Evolutionary conservation across 2,797 vertebrate species (phyloP), one percentile per base, ranked within the genome.

Genomic region (Sebastes hubbsi): DNA sequence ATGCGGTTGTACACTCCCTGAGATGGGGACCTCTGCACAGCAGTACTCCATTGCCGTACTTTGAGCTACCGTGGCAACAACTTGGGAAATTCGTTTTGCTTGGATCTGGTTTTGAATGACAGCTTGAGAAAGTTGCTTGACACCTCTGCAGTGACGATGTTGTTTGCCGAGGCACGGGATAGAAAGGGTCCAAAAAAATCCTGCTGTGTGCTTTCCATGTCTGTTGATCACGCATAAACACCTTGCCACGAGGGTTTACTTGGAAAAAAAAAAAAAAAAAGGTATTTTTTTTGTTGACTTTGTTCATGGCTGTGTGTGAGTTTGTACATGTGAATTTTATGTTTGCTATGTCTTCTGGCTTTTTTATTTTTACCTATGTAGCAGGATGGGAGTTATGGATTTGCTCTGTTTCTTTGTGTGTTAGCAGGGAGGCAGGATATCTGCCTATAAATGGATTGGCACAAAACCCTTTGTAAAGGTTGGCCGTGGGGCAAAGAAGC

Each of bases 91-190:
- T 83, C 59, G 6, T 83, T 83, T 77, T 36, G 64, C 87, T 86
- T 88, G 68, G 80, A 89, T 82, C 73, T 70, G 76, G 54, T 29
- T 81, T 84, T 86, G 82, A 94, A 72, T 84, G 90, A 88, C 84
- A 24, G 72, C 71, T 84, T 64, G 81, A 82, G 76, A 77, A 87
- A 81, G 54, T 79, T 55, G 52, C 78, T 49, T 87, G 84, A 85
- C 89, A 89, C 81, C 72, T 85, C 82, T 80, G 77, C 38, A 24
- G 61, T 63, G 38, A 80, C 32, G 6, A 25, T 46, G 71, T 85
- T 87, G 82, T 89, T 91, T 84, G 67, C 61, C 24, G 13, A 75
- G 72, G 72, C 75, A 49, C 9, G 16, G 77, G 76, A 83, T 76
- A 73, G 79, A 80, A 86, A 84, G 74, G 54, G 75, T 76, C 66